Evolutionary conservation across 1,140 invertebrate genomes (phyloP).

Genomic region (Drosophila nigrodunni): DNA sequence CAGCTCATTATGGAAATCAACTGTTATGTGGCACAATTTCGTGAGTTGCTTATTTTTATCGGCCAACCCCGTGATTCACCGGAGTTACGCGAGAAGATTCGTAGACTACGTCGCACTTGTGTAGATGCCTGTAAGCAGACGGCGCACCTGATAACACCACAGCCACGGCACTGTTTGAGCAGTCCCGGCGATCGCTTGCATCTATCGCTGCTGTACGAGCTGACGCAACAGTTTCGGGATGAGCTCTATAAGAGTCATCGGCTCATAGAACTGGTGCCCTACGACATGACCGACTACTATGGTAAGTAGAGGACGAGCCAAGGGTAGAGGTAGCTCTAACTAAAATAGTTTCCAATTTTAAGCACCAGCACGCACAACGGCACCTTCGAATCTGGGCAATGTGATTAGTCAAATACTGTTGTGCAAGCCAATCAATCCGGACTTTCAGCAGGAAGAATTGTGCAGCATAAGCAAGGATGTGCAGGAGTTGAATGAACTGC

Average conservation of each 20-base stretch:
- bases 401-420: slow-evolving; percentile 95
- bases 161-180: slow-evolving; percentile 73
- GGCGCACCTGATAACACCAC: slow-evolving; percentile 91
- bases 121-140: slow-evolving; percentile 93
- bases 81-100: slow-evolving; percentile 93
- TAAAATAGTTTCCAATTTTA: background rate
- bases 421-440: slow-evolving; percentile 94
- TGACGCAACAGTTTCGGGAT: slow-evolving; percentile 92
- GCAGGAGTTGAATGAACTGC: slow-evolving; percentile 90
- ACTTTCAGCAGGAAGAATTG: slow-evolving; percentile 95
- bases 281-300: slow-evolving; percentile 95
- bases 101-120: slow-evolving; percentile 92
- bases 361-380: slow-evolving; percentile 91
- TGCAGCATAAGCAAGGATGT: slow-evolving; percentile 94
- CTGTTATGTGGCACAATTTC: slow-evolving; percentile 92
- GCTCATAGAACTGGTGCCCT: slow-evolving; percentile 92
- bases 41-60: slow-evolving; percentile 94
- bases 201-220: slow-evolving; percentile 92
- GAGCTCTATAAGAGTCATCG: slow-evolving; percentile 94
- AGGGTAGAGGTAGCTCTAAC: background rate
- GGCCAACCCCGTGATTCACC: slow-evolving; percentile 93
- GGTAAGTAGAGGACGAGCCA: slow-evolving; percentile 86
- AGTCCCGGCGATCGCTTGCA: slow-evolving; percentile 85
- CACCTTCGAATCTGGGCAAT: slow-evolving; percentile 94
- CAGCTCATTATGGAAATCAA: slow-evolving; percentile 96